Evolutionary conservation across 2,113 vertebrate species (phyloP).

Genomic region (Cettia cetti): DNA sequence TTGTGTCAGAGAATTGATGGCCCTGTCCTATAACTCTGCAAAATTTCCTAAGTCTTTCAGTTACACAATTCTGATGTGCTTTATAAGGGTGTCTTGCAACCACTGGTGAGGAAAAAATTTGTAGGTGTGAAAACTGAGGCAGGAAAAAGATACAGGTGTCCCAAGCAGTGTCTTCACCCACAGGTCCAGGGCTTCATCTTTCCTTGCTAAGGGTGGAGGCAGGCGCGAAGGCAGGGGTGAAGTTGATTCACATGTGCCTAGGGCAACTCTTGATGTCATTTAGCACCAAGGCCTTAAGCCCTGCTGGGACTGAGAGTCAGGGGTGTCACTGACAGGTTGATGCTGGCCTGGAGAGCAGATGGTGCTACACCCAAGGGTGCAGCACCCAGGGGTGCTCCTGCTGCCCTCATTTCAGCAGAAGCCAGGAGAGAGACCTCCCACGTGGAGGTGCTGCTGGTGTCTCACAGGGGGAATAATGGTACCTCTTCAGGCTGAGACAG

Average conservation of each 20-base stretch:
- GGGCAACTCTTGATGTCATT: not conserved
- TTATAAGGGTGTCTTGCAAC: not conserved
- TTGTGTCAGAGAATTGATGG: not conserved
- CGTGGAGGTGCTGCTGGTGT: not conserved
- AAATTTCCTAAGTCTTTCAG: not conserved
- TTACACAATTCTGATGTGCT: not conserved
- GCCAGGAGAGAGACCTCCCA: not conserved
- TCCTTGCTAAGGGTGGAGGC: not conserved
- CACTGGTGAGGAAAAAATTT: not conserved
- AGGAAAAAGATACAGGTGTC: not conserved
- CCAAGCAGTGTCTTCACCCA: not conserved
- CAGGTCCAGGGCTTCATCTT: not conserved
- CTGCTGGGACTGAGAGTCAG: not conserved
- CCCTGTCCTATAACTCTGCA: not conserved
- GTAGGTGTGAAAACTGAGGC: not conserved
- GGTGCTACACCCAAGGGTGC: not conserved
- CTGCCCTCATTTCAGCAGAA: not conserved
- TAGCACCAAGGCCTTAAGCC: not conserved
- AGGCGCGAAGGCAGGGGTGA: not conserved
- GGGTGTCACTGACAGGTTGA: not conserved
- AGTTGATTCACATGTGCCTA: not conserved
- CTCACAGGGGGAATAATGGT: not conserved
- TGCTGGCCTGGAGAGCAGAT: not conserved
- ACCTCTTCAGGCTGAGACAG: not conserved
- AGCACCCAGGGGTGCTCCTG: not conserved